phyloP scores from a whole-genome alignment of 2,797 vertebrate genomes.

The Bryconaethiops microstoma region DNA sequence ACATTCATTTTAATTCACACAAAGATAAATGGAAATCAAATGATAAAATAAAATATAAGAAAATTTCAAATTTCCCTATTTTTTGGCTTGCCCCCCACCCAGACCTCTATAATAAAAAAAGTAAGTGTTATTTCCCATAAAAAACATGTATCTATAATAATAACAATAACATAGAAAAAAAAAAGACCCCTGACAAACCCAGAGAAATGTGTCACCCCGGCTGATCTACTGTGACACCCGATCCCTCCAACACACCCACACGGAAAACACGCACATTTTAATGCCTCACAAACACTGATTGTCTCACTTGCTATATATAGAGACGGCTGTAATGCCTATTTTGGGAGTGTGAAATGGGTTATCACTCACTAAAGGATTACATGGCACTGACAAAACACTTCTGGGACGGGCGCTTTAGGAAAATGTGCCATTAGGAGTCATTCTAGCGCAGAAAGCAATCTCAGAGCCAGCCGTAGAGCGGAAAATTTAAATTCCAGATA shows the following conservation, averaged over 20 bases:
- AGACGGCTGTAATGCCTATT: constrained; percentile 59
- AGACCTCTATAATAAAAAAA: no score
- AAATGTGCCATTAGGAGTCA: constrained; percentile 51
- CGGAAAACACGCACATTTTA: constrained; percentile 40
- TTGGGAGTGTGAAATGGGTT: constrained; percentile 40
- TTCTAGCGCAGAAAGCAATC: constrained; percentile 50
- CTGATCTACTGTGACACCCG: not conserved
- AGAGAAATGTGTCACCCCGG: not conserved
- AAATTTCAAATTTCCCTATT: no score
- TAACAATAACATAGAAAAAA: no score
- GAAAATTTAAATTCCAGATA: constrained; percentile 48
- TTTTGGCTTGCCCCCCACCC: no score
- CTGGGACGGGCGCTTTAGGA: constrained; percentile 49
- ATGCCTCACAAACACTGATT: constrained; percentile 6
- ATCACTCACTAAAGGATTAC: constrained; percentile 43
- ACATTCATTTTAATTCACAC: no score
- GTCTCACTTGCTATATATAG: constrained; percentile 61
- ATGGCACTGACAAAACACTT: constrained; percentile 34
- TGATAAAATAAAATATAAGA: no score
- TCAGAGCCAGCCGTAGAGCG: constrained; percentile 14
- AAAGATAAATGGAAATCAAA: no score
- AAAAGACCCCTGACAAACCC: constrained; percentile 36
- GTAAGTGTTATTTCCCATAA: no score
- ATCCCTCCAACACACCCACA: constrained; percentile 9
- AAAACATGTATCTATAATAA: no score